phyloP scores from a whole-genome alignment of 2,797 vertebrate genomes.

The Falco cherrug region DNA sequence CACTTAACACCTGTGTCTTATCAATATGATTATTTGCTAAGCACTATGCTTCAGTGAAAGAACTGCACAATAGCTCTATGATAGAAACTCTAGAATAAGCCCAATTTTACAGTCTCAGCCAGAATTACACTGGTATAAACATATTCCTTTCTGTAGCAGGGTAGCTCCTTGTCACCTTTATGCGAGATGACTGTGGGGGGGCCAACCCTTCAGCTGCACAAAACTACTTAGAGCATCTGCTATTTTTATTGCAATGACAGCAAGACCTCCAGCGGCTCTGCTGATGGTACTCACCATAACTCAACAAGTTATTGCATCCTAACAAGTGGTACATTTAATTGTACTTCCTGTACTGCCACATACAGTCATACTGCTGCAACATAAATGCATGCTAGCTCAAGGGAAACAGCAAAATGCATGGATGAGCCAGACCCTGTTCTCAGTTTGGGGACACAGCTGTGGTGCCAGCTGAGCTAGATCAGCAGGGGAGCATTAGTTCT shows the following conservation, averaged over 20 bases:
- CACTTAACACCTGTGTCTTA: background rate
- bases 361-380: background rate
- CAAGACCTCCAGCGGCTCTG: background rate
- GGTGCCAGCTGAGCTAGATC: background rate
- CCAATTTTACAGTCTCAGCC: background rate
- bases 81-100: background rate
- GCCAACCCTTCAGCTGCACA: background rate
- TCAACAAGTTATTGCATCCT: background rate
- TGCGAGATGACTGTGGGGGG: background rate
- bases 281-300: background rate
- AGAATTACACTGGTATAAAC: background rate
- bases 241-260: background rate
- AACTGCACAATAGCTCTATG: no score
- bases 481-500: background rate
- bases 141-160: fast-evolving
- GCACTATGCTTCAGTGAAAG: no score
- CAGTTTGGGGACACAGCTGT: background rate
- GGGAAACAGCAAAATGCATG: background rate
- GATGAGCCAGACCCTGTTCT: background rate
- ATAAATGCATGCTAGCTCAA: fast-evolving
- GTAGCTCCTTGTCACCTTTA: background rate
- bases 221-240: background rate
- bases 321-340: background rate
- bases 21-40: background rate
- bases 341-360: background rate